Evolutionary conservation across 2,113 vertebrate genomes (phyloP), one percentile per base, ranked within the genome.

Genomic region (Xyliphius kryptos): DNA sequence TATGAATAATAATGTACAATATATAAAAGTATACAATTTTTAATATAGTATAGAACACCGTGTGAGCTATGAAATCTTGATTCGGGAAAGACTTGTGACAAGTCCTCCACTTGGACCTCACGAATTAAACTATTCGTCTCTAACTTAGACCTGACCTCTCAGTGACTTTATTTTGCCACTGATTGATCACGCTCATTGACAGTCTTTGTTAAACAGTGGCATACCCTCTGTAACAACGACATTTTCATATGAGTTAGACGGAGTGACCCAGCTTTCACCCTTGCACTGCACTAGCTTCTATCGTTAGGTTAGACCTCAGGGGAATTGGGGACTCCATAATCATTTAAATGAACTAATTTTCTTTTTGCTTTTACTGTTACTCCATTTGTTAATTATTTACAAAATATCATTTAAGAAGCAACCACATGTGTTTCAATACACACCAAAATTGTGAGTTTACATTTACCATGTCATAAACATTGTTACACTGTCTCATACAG

Each of bases 221-320:
- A 88, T 90, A 88, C 90, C 90, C 88, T 70, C 79, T 74, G 80
- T 91, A 89, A 89, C 91, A 89, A 91, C 85, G 91, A 94, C 93
- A 95, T 98, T 97, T 98, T 98, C 92, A 97, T 97, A 97, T 97
- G 92, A 92, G 91, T 97, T 96, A 97, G 95, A 98, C 95, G 89
- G 88, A 79, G 82, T 98, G 95, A 98, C 94, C 95, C 92, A 89
- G 90, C 90, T 87, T 94, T 97, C 93, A 98, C 94, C 95, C 94
- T 93, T 89, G 87, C 91, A 93, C 96, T 97, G 94, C 93, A 97
- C 94, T 96, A 90, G 87, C 87, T 81, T 89, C 88, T 90, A 80
- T 85, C 83, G 86, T 83, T 86, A 88, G 87, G 88, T 80, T 82
- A 89, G 76, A 85, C 79, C 86, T 84, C 83, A 85, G 85, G 84